These are phyloP conservation scores for Emys orbicularis DNA, from an alignment of 2,797 vertebrate genomes.

Conservation along the genomic window DNA sequence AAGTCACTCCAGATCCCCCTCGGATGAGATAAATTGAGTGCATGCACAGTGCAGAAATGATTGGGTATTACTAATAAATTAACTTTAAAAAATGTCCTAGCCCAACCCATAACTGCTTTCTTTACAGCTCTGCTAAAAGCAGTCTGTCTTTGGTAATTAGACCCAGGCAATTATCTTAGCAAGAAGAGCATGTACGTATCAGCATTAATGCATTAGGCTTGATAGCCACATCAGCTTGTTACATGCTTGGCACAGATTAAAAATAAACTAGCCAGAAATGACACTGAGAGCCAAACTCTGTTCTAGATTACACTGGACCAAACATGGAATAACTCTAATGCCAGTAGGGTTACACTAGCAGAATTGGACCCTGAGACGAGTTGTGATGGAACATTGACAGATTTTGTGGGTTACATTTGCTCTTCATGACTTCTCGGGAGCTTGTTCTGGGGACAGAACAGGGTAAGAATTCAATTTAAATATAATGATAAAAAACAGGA, in stretches of 20 bases:
- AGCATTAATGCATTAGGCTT: conserved; percentile 64
- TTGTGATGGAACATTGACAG: not conserved
- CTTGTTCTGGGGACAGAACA: not conserved
- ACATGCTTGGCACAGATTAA: conserved; percentile 36
- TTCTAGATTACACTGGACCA: not conserved
- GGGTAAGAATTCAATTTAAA: not conserved
- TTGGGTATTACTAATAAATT: not conserved
- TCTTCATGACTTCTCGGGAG: not conserved
- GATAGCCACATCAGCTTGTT: conserved; percentile 52
- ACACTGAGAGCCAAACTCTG: not conserved
- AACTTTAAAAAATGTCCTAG: not conserved
- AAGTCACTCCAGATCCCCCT: not conserved
- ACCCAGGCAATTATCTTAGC: conserved; percentile 63
- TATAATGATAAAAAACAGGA: not conserved
- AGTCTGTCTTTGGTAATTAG: conserved; percentile 61
- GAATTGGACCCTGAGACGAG: not conserved
- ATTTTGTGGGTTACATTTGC: not conserved
- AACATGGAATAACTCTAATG: not conserved
- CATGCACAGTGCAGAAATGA: not conserved
- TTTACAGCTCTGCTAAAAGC: conserved; percentile 45
- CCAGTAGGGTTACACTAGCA: not conserved
- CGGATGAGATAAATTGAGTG: not conserved
- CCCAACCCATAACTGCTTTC: conserved; percentile 7
- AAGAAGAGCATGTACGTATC: conserved; percentile 60
- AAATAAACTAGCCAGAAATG: conserved; percentile 32